Evolutionary conservation across 2,113 vertebrate genomes (phyloP), one percentile per base, ranked within the genome.

Genomic region (Poeciliopsis retropinna): DNA sequence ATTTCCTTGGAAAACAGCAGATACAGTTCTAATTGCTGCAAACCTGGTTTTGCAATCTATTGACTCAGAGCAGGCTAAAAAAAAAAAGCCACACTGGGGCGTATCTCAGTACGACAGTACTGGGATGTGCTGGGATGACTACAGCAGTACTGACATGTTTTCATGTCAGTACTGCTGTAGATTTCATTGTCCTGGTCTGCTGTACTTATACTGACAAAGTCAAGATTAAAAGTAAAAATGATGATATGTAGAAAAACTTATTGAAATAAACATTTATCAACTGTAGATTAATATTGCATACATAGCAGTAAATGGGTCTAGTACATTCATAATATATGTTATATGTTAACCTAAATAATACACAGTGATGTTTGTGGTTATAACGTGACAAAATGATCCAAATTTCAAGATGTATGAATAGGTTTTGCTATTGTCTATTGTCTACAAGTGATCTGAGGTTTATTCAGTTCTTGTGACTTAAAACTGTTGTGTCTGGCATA

Each of bases 401-500:
- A 41, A 41, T 41, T 41, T 41, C 39, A 41, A 41, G 39, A 15
- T 3, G 14, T 6, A 7, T 47, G 44, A 17, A 57, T n/a, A 57
- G 25, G 5, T 57, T 57, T n/a, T 5, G 7, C 17, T n/a, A n/a
- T n/a, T n/a, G n/a, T n/a, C 22, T n/a, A 57, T 57, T 57, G 9
- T 25, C 25, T 57, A 3, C 51, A 25, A n/a, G 51, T 5, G 9
- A 57, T 2, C 17, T 2, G 13, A 76, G 60, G 5, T 11, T 62
- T 34, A 62, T 7, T 12, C 29, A 27, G 61, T 54, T 51, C 14
- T 34, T 39, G 72, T n/a, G 19, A 30, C 39, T 22, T 31, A 51
- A 73, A 64, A 30, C 25, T 30, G 54, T 75, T 64, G 75, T 81
- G 6, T 9, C 31, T 62, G 60, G 27, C 57, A 73, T 41, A 64